Evolutionary conservation across 1,140 invertebrate genomes (phyloP).

Genomic region (Drosophila ercepeae): DNA sequence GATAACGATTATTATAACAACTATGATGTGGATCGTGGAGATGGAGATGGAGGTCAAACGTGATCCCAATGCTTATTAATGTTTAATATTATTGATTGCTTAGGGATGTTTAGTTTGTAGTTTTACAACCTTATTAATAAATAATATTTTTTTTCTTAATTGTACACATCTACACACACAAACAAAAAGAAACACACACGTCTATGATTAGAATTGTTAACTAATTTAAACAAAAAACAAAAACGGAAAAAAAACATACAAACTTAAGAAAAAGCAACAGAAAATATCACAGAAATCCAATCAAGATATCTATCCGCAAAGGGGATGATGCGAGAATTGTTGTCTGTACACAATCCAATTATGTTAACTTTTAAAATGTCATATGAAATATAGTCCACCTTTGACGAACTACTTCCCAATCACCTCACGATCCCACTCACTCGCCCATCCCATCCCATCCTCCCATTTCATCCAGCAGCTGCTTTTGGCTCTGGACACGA

Average conservation of each 20-base stretch:
- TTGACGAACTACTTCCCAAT: neutral
- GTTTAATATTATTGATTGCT: conserved; percentile 46
- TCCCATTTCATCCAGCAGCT: too few species aligned
- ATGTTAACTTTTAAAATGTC: conserved; percentile 9
- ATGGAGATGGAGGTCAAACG: neutral
- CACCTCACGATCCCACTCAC: too few species aligned
- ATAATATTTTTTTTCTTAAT: conserved; percentile 34
- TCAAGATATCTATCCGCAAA: conserved; percentile 11
- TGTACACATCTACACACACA: conserved; percentile 21
- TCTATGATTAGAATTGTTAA: conserved; percentile 65
- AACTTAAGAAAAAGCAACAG: conserved; percentile 17
- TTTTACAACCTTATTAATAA: conserved; percentile 28
- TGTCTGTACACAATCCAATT: conserved; percentile 17
- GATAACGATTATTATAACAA: conserved; percentile 6
- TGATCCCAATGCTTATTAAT: conserved; percentile 33
- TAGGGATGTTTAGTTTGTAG: conserved; percentile 42
- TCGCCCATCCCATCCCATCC: too few species aligned
- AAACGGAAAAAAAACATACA: conserved; percentile 16
- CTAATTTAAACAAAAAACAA: conserved; percentile 59
- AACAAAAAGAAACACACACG: conserved; percentile 7
- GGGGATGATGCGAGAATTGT: neutral
- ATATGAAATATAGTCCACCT: conserved; percentile 5
- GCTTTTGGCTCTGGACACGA: too few species aligned
- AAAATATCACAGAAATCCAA: conserved; percentile 26
- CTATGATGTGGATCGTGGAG: conserved; percentile 4